A percentile compares a stretch with the other conserved stretches of the same genome.
Conservation (phyloP, 2,888 invertebrate genomes). For the Ectemnius continuus region DNA sequence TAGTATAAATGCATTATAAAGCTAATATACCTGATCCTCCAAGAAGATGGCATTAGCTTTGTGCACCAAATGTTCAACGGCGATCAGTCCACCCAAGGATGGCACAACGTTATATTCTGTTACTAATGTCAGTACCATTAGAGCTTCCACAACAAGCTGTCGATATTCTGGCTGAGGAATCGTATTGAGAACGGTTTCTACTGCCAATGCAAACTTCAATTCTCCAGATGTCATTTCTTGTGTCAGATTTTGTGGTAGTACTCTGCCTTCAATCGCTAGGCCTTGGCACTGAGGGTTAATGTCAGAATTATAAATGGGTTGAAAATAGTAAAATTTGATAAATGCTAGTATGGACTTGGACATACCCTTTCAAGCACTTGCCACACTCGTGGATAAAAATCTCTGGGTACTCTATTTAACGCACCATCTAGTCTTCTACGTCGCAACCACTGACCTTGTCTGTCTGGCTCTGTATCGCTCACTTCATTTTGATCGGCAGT, state of each 20-base stretch:
- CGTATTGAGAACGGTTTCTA: constrained; percentile 97
- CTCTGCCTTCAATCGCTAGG: constrained; percentile 93
- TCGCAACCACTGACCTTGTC: constrained; percentile 98
- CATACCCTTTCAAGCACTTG: constrained; percentile 90
- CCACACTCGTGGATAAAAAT: constrained; percentile 98
- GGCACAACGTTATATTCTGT: constrained; percentile 91
- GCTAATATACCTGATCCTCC: constrained; percentile 90
- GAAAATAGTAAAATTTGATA: not conserved
- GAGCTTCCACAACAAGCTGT: constrained; percentile 96
- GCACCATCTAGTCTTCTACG: constrained; percentile 97
- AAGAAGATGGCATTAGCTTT: constrained; percentile 96
- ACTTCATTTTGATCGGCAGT: constrained; percentile 72
- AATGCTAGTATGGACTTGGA: constrained; percentile 6
- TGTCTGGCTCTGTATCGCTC: constrained; percentile 82
- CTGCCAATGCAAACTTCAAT: constrained; percentile 97
- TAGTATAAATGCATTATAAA: not conserved
- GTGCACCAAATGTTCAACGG: constrained; percentile 95
- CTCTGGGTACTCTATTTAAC: constrained; percentile 96
- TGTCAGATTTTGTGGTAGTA: constrained; percentile 94
- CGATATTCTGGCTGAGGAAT: constrained; percentile 99
- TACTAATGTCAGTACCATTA: constrained; percentile 96
- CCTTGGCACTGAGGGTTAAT: constrained; percentile 88
- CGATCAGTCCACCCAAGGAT: constrained; percentile 88
- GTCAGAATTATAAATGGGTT: no score
- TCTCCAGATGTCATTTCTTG: constrained; percentile 99